These are phyloP conservation scores for Novumbra hubbsi DNA, from an alignment of 2,797 vertebrate genomes.

Conservation along the genomic window DNA sequence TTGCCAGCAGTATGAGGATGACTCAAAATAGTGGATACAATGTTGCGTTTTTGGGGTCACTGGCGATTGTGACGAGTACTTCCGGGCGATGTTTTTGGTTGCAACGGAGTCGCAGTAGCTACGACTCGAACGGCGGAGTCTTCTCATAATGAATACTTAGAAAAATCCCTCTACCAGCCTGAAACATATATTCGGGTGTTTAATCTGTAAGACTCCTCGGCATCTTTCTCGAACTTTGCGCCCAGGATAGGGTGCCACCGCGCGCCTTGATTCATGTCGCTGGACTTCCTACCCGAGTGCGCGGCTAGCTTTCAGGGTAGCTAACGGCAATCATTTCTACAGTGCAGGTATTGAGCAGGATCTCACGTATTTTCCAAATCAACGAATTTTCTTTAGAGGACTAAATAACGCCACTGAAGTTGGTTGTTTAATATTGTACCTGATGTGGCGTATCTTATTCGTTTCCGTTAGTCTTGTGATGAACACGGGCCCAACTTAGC, in stretches of 20 bases:
- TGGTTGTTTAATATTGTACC: not conserved
- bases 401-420: not conserved
- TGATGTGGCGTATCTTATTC: not conserved
- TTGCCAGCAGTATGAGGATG: not conserved
- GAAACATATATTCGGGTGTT: slow-evolving; percentile 4
- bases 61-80: slow-evolving; percentile 2
- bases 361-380: not conserved
- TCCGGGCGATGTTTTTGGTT: slow-evolving; percentile 31
- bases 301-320: slow-evolving; percentile 9
- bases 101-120: slow-evolving; percentile 19
- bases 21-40: not conserved
- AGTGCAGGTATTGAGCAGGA: slow-evolving; percentile 1
- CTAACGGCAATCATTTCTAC: slow-evolving; percentile 25
- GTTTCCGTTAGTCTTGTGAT: not conserved
- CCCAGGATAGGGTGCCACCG: slow-evolving; percentile 14
- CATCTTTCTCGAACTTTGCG: slow-evolving; percentile 5
- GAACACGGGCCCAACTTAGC: slow-evolving; percentile 5
- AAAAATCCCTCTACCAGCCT: slow-evolving; percentile 13
- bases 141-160: slow-evolving; percentile 8
- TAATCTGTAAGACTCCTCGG: not conserved
- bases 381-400: not conserved
- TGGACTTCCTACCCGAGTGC: slow-evolving; percentile 15
- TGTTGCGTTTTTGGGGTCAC: not conserved
- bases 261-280: slow-evolving; percentile 4
- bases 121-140: slow-evolving; percentile 22